Conservation (phyloP, 2,113 vertebrate genomes). For the Eclectus roratus region DNA sequence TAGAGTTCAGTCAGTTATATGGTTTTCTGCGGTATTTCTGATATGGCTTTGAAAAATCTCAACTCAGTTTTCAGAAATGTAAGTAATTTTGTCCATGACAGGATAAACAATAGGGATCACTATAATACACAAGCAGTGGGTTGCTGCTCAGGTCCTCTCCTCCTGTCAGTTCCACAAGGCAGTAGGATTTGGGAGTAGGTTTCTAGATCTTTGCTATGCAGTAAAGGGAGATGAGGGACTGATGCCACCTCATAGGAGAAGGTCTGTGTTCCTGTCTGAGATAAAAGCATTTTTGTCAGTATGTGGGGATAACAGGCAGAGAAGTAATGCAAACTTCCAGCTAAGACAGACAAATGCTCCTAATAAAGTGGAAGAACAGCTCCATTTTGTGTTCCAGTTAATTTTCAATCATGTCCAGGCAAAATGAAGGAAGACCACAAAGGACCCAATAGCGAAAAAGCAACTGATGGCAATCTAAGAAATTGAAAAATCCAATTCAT, state of each 20-base stretch:
- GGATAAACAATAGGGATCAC: not conserved
- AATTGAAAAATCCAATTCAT: conserved; percentile 16
- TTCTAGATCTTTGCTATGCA: not conserved
- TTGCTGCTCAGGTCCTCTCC: not conserved
- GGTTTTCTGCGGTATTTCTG: not conserved
- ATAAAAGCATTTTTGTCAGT: not conserved
- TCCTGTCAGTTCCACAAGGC: not conserved
- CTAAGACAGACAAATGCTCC: not conserved
- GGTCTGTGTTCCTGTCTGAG: not conserved
- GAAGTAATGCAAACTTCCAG: not conserved
- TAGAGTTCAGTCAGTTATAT: not conserved
- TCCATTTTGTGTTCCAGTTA: not conserved
- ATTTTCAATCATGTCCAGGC: not conserved
- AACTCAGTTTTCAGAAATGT: not conserved
- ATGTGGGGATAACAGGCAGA: not conserved
- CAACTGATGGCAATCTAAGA: conserved; percentile 19
- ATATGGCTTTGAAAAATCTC: not conserved
- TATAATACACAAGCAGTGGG: not conserved
- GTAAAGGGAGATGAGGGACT: not conserved
- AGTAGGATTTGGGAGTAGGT: not conserved
- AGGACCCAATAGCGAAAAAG: not conserved
- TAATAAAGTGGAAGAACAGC: not conserved
- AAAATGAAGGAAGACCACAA: not conserved
- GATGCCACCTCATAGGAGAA: not conserved
- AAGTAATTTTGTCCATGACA: too few relatives aligned